Percentiles rank a stretch among this genome's conserved stretches.
phyloP scores from a whole-genome alignment of 2,797 vertebrate genomes.

The Ataeniobius toweri region DNA sequence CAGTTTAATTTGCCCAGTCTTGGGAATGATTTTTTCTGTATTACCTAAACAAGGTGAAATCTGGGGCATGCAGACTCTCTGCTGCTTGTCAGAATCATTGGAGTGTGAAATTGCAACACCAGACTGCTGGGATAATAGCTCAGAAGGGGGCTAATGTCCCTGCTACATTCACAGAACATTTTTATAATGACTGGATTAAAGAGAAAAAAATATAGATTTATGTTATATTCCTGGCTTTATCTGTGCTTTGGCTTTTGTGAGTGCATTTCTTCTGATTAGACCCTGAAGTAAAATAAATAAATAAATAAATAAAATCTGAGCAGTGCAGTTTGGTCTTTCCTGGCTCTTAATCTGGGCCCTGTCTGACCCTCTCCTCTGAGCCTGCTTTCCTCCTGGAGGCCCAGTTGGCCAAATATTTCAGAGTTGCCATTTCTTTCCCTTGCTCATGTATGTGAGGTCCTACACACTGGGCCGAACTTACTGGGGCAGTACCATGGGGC shows the following conservation, averaged over 20 bases:
- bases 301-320: conserved; percentile 41
- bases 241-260: conserved; percentile 39
- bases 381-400: conserved; percentile 40
- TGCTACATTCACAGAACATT: conserved; percentile 85
- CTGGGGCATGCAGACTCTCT: conserved; percentile 81
- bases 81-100: conserved; percentile 83
- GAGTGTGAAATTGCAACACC: conserved; percentile 88
- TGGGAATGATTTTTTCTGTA: conserved; percentile 75
- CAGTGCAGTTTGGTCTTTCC: conserved; percentile 20
- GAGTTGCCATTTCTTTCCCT: conserved; percentile 34
- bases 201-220: conserved; percentile 75
- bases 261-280: conserved; percentile 54
- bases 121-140: conserved; percentile 87
- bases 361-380: conserved; percentile 30
- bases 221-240: conserved; percentile 52
- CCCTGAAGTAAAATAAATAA: conserved; percentile 36
- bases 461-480: not conserved
- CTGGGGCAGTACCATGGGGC: not conserved
- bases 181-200: conserved; percentile 87
- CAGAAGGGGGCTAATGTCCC: conserved; percentile 87
- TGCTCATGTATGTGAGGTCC: not conserved
- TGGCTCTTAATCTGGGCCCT: conserved; percentile 48
- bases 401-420: conserved; percentile 52
- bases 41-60: conserved; percentile 89
- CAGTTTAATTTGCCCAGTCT: conserved; percentile 74